Percentiles rank a stretch among this genome's conserved stretches.
Conservation (phyloP, 1,140 invertebrate species). For the Drosophila cardini region DNA sequence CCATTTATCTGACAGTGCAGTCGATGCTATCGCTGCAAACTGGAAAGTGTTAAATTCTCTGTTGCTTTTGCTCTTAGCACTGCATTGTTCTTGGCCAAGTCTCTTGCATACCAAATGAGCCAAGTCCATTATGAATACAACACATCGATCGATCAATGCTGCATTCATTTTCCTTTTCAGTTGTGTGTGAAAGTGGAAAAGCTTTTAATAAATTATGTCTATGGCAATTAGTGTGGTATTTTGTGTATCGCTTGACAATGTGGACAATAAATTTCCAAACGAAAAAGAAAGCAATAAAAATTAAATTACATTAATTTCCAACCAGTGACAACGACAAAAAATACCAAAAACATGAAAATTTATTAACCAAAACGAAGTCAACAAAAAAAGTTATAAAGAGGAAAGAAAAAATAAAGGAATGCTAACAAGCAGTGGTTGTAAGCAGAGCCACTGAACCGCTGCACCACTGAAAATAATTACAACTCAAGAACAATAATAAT, state of each 20-base stretch:
- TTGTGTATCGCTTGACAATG: conserved; percentile 48
- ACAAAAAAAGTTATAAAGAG: conserved; percentile 21
- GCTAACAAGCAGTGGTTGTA: conserved; percentile 61
- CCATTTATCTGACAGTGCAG: conserved; percentile 14
- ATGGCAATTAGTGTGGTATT: conserved; percentile 35
- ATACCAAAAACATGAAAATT: conserved; percentile 35
- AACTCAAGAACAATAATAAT: conserved; percentile 76
- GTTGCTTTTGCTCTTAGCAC: conserved; percentile 8
- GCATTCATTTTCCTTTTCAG: conserved; percentile 39
- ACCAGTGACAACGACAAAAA: conserved; percentile 5
- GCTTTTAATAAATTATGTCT: conserved; percentile 25
- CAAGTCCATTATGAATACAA: conserved; percentile 29
- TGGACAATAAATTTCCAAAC: conserved; percentile 35
- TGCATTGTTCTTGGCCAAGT: conserved; percentile 38
- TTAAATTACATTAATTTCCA: conserved; percentile 16
- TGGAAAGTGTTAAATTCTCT: conserved; percentile 48
- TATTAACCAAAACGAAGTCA: conserved; percentile 35
- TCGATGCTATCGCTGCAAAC: conserved; percentile 28
- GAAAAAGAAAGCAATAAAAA: conserved; percentile 43
- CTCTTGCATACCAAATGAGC: conserved; percentile 49
- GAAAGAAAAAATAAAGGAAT: conserved; percentile 53
- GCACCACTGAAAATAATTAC: conserved; percentile 76
- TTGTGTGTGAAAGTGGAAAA: conserved; percentile 40
- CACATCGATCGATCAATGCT: conserved; percentile 38
- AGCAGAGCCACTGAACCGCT: conserved; percentile 35